Evolutionary conservation across 2,888 invertebrate species (phyloP).

Genomic region (Rotaria sp.): DNA sequence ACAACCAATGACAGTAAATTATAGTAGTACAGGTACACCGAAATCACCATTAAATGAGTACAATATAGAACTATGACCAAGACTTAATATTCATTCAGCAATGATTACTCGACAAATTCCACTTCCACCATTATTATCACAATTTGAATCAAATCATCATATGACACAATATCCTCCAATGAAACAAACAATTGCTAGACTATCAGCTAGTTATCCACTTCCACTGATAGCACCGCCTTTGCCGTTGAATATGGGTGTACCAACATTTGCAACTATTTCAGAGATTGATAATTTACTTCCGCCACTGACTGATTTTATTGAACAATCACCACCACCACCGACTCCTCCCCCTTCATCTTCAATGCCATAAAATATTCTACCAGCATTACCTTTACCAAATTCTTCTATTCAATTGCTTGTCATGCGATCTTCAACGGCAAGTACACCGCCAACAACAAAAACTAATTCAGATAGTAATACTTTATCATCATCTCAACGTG

Average conservation of each 20-base stretch:
- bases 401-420: not conserved
- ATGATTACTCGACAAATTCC: not conserved
- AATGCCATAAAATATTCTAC: not conserved
- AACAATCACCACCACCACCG: not conserved
- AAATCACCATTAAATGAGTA: not conserved
- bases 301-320: not conserved
- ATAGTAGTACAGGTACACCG: not conserved
- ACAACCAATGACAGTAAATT: slow-evolving; percentile 3
- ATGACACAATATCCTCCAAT: not conserved
- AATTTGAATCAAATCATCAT: not conserved
- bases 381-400: not conserved
- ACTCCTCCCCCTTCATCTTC: not conserved
- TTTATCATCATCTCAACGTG: not conserved
- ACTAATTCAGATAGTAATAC: not conserved
- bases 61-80: not conserved
- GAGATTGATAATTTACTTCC: not conserved
- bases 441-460: not conserved
- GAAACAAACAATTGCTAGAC: not conserved
- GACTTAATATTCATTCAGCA: not conserved
- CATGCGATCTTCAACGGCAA: not conserved
- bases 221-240: not conserved
- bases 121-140: not conserved
- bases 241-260: not conserved
- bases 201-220: not conserved
- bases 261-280: not conserved